Evolutionary conservation across 2,113 vertebrate genomes (phyloP), one percentile per base, ranked within the genome.

Genomic region (Zosterops hypoxanthus): DNA sequence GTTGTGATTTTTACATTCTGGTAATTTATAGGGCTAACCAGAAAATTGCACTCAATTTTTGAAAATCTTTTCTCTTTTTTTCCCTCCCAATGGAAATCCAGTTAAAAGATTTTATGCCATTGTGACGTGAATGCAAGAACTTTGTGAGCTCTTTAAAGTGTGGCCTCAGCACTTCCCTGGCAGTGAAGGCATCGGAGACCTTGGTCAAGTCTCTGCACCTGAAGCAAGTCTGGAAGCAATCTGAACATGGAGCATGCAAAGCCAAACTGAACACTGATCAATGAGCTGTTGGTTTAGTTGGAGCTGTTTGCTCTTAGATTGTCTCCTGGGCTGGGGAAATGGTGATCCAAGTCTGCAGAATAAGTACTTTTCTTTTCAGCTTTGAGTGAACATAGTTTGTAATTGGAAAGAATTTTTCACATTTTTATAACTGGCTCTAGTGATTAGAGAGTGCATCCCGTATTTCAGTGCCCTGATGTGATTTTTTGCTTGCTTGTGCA

Each of bases 311-410:
- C 25, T 80, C 71, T 79, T 49, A 53, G 5, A 2, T 56, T 71
- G 17, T 46, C 73, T 68, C 36, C 36, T 64, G 36, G 46, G 50
- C 16, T 22, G 18, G 26, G 28, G 33, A 86, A 86, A 72, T 93
- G 70, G 49, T 72, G 70, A 57, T 82, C n/a, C 52, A 68, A 57
- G n/a, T 76, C 65, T 85, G 36, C 61, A 91, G 44, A 85, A 93
- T 22, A 63, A 91, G 47, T 47, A 14, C 5, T 24, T 68, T 65
- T 63, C 20, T 71, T 77, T 76, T 42, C 79, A 70, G 29, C 8
- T 86, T 77, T 93, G 63, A 65, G 23, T 50, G 18, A 77, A 16
- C 16, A 14, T 50, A 24, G 23, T 33, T 80, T 85, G 72, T 64
- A 56, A 42, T 34, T 39, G 56, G 52, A 55, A 78, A 89, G 12